Evolutionary conservation across 2,113 vertebrate genomes (phyloP), one percentile per base, ranked within the genome.

Genomic region (Phyllostomus hastatus): DNA sequence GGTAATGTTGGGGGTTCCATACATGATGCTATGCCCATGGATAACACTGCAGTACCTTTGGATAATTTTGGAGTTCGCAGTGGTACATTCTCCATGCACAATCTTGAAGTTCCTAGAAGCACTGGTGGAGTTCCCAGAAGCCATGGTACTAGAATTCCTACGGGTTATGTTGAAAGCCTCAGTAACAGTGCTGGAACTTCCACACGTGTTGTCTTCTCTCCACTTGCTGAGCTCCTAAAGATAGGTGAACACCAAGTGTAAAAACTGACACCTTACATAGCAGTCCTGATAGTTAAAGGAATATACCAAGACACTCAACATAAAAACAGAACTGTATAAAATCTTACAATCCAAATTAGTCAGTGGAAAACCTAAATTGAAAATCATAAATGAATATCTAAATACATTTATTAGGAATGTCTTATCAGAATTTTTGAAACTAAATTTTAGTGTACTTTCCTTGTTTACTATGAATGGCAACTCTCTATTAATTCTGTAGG

Each of bases 171-270:
- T 80, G 43, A 66, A 87, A 66, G 43, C 41, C 9, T 46, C 31
- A 41, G 22, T 35, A 38, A 73, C 14, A 87, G 59, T 88, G 35
- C 20, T 79, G 57, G 52, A 76, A 28, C 31, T 72, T 79, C 52
- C 15, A 66, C 33, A 73, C 16, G 0, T 91, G 20, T 41, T 66
- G 10, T 61, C 41, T 72, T 35, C 16, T 97, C 72, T 88, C 52
- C 88, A 79, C 69, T 91, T 72, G 79, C 3, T 88, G 88, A 94
- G 33, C 79, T 96, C 78, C 94, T 57, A 91, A 92, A 97, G 89
- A 89, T 92, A 88, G 79, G 89, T 38, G 91, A 95, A 79, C 66
- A 94, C 31, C 54, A 10, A 24, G 54, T 91, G 79, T 95, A 85
- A 97, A 95, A 88, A 67, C 28, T 91, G n/a, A 38, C 46, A 48